Percentiles rank a stretch among this genome's conserved stretches.
Conservation (phyloP, 2,113 vertebrate species). For the Oryzias celebensis region DNA sequence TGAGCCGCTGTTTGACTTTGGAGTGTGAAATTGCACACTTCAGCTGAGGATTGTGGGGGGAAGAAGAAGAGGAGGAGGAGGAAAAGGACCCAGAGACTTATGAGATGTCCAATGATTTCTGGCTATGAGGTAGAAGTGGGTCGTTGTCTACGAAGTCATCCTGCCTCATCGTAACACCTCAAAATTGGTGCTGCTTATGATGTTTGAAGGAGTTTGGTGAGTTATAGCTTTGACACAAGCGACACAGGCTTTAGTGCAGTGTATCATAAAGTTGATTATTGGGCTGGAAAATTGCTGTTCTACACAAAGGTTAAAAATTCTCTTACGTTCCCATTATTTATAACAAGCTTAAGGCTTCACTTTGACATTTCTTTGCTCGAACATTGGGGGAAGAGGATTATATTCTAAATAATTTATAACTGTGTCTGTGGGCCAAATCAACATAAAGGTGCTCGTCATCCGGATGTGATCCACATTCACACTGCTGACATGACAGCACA, state of each 20-base stretch:
- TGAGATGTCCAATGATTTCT: slow-evolving; percentile 54
- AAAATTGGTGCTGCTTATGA: slow-evolving; percentile 57
- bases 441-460: slow-evolving; percentile 41
- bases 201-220: slow-evolving; percentile 57
- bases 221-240: slow-evolving; percentile 42
- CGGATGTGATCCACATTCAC: slow-evolving; percentile 23
- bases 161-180: slow-evolving; percentile 63
- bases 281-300: slow-evolving; percentile 30
- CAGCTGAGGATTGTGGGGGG: slow-evolving; percentile 35
- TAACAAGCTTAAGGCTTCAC: slow-evolving; percentile 24
- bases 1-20: slow-evolving; percentile 61
- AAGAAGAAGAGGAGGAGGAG: slow-evolving; percentile 21
- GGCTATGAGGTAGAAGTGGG: slow-evolving; percentile 28
- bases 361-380: slow-evolving; percentile 30
- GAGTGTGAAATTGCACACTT: slow-evolving; percentile 78
- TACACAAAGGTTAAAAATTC: slow-evolving; percentile 39
- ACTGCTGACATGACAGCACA: slow-evolving; percentile 35
- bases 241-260: slow-evolving; percentile 13
- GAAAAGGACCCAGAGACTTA: slow-evolving; percentile 40
- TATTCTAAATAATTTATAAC: slow-evolving; percentile 37
- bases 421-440: slow-evolving; percentile 38
- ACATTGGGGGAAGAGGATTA: slow-evolving; percentile 31
- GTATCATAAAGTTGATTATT: slow-evolving; percentile 32
- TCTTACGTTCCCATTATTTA: slow-evolving; percentile 38
- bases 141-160: slow-evolving; percentile 41